These are phyloP conservation scores for Galerucella pusilla DNA, from an alignment of 2,888 invertebrate species.

Conservation along the genomic window DNA sequence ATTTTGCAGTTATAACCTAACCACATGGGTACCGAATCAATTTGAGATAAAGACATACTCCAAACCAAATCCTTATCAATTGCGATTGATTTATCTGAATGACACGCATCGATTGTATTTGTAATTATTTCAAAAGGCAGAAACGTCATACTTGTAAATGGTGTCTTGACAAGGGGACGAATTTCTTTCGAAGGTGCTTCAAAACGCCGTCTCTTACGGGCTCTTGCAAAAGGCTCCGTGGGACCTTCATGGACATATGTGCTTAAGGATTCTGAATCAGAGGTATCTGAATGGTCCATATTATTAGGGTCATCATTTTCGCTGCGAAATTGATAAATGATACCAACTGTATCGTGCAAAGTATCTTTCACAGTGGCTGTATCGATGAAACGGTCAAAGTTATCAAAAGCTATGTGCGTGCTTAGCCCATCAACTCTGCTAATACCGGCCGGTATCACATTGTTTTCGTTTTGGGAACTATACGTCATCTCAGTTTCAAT, in stretches of 20 bases:
- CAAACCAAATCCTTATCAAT: constrained; percentile 49
- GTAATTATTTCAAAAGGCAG: constrained; percentile 20
- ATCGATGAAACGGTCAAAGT: constrained; percentile 52
- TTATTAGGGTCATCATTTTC: constrained; percentile 38
- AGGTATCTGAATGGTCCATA: constrained; percentile 24
- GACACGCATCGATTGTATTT: neutral
- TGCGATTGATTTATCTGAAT: constrained; percentile 30
- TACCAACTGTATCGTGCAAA: constrained; percentile 50
- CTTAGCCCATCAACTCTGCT: constrained; percentile 40
- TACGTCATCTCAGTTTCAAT: constrained; percentile 49
- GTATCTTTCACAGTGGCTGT: constrained; percentile 49
- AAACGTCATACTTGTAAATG: constrained; percentile 27
- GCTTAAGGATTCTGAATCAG: constrained; percentile 9
- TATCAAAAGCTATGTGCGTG: constrained; percentile 55
- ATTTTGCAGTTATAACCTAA: constrained; percentile 49
- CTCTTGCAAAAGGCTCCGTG: constrained; percentile 13
- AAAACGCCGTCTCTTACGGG: constrained; percentile 44
- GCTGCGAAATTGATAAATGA: constrained; percentile 51
- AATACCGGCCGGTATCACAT: constrained; percentile 51
- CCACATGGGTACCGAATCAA: constrained; percentile 43
- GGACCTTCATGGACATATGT: constrained; percentile 5
- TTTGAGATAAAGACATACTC: constrained; percentile 23
- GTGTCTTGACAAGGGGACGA: constrained; percentile 24
- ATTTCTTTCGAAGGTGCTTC: constrained; percentile 11
- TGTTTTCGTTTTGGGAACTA: constrained; percentile 37